Evolutionary conservation across 2,113 vertebrate genomes (phyloP).

Genomic region (Rhadina sibilatrix): DNA sequence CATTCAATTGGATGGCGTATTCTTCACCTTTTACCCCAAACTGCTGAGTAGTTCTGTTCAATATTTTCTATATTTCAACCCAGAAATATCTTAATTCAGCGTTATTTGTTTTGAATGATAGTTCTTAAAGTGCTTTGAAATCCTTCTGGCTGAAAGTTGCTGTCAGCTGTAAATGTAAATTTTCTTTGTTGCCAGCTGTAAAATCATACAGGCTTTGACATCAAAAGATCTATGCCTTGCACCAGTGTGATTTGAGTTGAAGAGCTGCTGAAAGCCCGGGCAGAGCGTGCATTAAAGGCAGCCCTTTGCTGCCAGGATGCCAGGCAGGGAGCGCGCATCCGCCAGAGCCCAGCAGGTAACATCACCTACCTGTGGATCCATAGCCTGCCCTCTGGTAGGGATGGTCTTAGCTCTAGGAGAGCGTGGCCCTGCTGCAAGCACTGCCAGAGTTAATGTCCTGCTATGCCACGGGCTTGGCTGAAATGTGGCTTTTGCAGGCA

Average conservation of each 20-base stretch:
- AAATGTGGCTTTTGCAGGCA: neutral
- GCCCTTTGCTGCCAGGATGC: neutral
- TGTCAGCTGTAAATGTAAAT: conserved; percentile 39
- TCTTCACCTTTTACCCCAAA: conserved; percentile 47
- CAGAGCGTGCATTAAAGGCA: neutral
- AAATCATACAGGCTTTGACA: conserved; percentile 10
- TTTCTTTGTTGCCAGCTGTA: conserved; percentile 48
- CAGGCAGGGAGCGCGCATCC: neutral
- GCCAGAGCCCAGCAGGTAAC: neutral
- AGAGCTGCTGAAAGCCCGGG: neutral
- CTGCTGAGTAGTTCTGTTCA: conserved; percentile 28
- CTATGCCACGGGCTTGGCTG: neutral
- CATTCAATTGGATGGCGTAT: neutral
- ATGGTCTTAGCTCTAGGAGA: neutral
- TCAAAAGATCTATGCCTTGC: conserved; percentile 1
- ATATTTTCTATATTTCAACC: conserved; percentile 44
- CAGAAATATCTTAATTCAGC: conserved; percentile 42
- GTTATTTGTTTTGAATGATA: conserved; percentile 26
- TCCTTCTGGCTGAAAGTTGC: conserved; percentile 9
- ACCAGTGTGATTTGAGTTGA: neutral
- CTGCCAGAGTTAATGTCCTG: neutral
- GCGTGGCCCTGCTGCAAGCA: neutral
- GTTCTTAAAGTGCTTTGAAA: conserved; percentile 44
- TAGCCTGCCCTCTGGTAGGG: neutral
- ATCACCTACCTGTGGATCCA: conserved; percentile 11